Evolutionary conservation across 2,797 vertebrate genomes (phyloP).

Genomic region (Esox lucius): DNA sequence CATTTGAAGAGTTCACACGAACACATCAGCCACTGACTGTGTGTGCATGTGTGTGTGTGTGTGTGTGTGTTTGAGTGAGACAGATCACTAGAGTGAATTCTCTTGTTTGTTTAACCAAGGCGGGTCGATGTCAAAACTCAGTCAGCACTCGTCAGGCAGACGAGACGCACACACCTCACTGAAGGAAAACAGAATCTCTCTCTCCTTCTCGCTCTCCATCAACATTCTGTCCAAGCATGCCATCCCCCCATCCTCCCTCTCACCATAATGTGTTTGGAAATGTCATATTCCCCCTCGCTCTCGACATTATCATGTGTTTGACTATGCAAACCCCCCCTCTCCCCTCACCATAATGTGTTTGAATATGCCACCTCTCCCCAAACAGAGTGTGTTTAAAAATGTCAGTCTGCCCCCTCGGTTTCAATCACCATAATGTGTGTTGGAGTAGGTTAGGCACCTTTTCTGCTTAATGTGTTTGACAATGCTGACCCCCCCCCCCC

Average conservation of each 20-base stretch:
- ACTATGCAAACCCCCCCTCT: conserved; percentile 46
- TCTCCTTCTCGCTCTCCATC: background rate
- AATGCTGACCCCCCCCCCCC: conserved; percentile 56
- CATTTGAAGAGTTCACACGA: background rate
- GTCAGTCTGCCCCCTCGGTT: conserved; percentile 60
- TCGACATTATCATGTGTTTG: conserved; percentile 70
- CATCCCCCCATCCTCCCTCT: conserved; percentile 9
- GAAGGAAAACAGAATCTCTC: conserved; percentile 75
- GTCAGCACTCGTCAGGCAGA: conserved; percentile 65
- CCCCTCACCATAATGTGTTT: conserved; percentile 68
- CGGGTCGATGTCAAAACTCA: conserved; percentile 71
- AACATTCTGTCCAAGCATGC: background rate
- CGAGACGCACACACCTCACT: conserved; percentile 44
- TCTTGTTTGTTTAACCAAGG: conserved; percentile 68
- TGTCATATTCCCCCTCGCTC: conserved; percentile 65
- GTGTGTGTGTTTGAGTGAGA: conserved; percentile 36
- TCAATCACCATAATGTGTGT: conserved; percentile 63
- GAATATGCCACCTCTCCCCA: conserved; percentile 66
- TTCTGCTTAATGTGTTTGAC: conserved; percentile 68
- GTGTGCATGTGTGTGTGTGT: background rate
- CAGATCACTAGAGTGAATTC: conserved; percentile 37
- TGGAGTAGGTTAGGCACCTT: conserved; percentile 53
- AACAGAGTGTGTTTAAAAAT: conserved; percentile 70
- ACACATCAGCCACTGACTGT: conserved; percentile 1
- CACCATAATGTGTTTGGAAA: conserved; percentile 74